A percentile compares a stretch with the other conserved stretches of the same genome.
Conservation (phyloP, 2,888 invertebrate genomes). For the Coenonympha arcania region DNA sequence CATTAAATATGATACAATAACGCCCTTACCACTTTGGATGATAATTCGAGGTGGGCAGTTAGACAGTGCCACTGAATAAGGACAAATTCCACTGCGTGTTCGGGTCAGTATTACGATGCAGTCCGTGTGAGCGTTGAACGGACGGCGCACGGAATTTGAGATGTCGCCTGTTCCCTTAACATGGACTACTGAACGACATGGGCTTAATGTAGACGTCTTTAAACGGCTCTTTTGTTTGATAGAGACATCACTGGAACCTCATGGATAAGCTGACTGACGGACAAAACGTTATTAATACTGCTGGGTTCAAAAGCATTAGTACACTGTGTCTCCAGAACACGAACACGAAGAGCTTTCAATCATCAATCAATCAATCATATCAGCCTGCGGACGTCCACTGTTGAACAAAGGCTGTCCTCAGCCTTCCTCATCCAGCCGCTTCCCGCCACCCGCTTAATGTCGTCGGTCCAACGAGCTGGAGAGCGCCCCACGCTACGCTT, state of each 20-base stretch:
- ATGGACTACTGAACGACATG: slow-evolving; percentile 29
- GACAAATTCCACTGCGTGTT: slow-evolving; percentile 48
- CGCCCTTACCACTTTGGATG: slow-evolving; percentile 3
- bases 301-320: too few relatives aligned
- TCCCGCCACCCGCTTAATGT: too few relatives aligned
- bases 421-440: too few relatives aligned
- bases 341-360: too few relatives aligned
- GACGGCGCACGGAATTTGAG: slow-evolving; percentile 51
- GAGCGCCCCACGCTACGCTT: too few relatives aligned
- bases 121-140: slow-evolving; percentile 46
- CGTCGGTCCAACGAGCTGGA: too few relatives aligned
- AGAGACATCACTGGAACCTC: neutral
- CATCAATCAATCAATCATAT: too few relatives aligned
- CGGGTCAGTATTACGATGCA: slow-evolving; percentile 56
- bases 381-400: too few relatives aligned
- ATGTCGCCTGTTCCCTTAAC: slow-evolving; percentile 46
- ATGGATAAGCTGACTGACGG: too few relatives aligned
- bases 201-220: slow-evolving; percentile 1
- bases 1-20: slow-evolving; percentile 5
- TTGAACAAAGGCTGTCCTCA: too few relatives aligned
- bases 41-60: slow-evolving; percentile 19
- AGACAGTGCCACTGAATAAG: slow-evolving; percentile 33
- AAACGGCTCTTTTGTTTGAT: neutral
- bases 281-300: too few relatives aligned
- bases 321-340: too few relatives aligned